A percentile compares a stretch with the other conserved stretches of the same genome.
These are phyloP conservation scores for Cervus canadensis DNA, from an alignment of 2,113 vertebrate species.

Conservation along the genomic window DNA sequence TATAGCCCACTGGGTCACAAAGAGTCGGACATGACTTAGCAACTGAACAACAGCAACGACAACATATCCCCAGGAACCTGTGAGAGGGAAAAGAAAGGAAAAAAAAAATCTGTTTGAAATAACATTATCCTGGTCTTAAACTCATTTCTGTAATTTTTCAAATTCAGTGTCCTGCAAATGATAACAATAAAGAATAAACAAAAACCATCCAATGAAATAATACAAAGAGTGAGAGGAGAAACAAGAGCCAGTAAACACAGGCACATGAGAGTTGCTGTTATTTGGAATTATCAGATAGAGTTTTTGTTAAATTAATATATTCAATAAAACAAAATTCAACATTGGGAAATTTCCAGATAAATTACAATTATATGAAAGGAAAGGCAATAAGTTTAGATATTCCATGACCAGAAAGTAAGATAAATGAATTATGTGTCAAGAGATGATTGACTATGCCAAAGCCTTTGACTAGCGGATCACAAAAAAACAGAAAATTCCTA, in stretches of 20 bases:
- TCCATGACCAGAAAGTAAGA: neutral
- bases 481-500: neutral
- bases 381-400: neutral
- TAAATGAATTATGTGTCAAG: neutral
- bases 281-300: neutral
- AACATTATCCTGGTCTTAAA: neutral
- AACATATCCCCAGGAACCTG: neutral
- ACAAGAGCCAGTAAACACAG: neutral
- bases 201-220: neutral
- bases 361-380: neutral
- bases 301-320: neutral
- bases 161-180: neutral
- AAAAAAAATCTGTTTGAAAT: neutral
- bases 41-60: neutral
- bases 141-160: neutral
- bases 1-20: neutral
- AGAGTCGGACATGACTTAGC: neutral
- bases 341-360: neutral
- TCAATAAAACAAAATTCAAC: neutral
- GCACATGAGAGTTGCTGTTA: neutral
- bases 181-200: neutral
- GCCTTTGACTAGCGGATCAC: neutral
- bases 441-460: neutral
- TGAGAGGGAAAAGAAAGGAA: neutral
- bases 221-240: neutral